Conservation (phyloP, 1,140 invertebrate genomes). For the Sipha flava region DNA sequence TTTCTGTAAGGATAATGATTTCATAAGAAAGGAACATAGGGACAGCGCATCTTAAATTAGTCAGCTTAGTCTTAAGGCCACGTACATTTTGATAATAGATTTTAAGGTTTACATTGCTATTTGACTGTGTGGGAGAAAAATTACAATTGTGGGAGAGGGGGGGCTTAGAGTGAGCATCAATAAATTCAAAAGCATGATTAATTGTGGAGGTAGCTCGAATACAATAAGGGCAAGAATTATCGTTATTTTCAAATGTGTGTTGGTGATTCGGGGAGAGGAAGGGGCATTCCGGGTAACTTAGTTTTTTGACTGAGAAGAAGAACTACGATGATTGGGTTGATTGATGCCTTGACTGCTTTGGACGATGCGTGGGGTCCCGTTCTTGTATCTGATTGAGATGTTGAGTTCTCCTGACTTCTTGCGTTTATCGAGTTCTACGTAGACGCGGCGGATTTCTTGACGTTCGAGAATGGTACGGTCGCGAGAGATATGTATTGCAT, state of each 20-base stretch:
- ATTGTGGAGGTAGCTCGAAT: background rate
- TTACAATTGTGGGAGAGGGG: background rate
- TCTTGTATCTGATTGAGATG: background rate
- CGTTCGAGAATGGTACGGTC: background rate
- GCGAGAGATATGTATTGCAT: background rate
- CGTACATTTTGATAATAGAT: background rate
- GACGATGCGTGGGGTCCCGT: background rate
- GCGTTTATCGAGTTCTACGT: background rate
- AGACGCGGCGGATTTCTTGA: background rate
- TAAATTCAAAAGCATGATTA: background rate
- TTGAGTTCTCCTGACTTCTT: background rate
- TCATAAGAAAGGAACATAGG: background rate
- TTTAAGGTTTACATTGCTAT: background rate
- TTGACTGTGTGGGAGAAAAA: background rate
- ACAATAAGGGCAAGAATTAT: background rate
- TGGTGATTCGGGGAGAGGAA: background rate
- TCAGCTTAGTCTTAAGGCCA: background rate
- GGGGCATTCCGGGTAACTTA: background rate
- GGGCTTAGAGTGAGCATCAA: background rate
- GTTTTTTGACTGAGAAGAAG: background rate
- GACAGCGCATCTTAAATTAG: background rate
- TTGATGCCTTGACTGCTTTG: background rate
- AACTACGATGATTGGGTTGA: background rate
- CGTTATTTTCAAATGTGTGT: background rate
- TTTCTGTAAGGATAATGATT: background rate